Evolutionary conservation across 2,888 invertebrate species (phyloP).

Genomic region (Lepidonotus clava): DNA sequence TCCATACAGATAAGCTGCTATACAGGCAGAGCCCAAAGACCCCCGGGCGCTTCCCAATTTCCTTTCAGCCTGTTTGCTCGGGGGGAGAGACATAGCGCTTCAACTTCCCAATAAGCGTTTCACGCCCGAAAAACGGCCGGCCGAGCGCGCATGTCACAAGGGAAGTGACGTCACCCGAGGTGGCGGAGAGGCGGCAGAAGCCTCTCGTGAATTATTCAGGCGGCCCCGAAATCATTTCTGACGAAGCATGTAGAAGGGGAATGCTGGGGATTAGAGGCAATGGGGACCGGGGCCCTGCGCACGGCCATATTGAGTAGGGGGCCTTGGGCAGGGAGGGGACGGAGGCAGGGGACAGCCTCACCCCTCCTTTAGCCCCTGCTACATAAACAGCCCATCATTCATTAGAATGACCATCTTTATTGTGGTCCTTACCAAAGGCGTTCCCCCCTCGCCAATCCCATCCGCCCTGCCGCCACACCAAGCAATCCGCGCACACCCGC

Average conservation of each 20-base stretch:
- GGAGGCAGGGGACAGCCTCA: background rate
- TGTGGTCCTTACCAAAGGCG: background rate
- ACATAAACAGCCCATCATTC: slow-evolving; percentile 48
- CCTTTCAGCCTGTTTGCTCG: background rate
- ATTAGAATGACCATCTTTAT: slow-evolving; percentile 34
- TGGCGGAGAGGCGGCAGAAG: slow-evolving; percentile 25
- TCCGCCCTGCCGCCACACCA: background rate
- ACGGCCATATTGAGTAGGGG: slow-evolving; percentile 31
- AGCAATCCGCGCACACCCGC: background rate
- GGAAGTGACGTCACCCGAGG: slow-evolving; percentile 46
- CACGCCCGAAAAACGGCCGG: background rate
- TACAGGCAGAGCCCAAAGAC: too few relatives aligned
- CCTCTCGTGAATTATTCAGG: slow-evolving; percentile 43
- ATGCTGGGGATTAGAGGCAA: slow-evolving; percentile 16
- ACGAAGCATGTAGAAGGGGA: slow-evolving; percentile 44
- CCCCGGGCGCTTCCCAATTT: slow-evolving; percentile 8
- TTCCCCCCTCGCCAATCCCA: background rate
- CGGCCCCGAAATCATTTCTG: slow-evolving; percentile 30
- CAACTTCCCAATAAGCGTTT: background rate
- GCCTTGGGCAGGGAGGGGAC: background rate
- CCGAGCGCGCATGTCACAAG: slow-evolving; percentile 13
- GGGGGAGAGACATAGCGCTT: background rate
- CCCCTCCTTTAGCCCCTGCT: slow-evolving; percentile 4
- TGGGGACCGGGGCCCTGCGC: background rate
- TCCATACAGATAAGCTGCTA: too few relatives aligned